Evolutionary conservation across 2,797 vertebrate species (phyloP), one percentile per base, ranked within the genome.

Genomic region (Morus bassanus): DNA sequence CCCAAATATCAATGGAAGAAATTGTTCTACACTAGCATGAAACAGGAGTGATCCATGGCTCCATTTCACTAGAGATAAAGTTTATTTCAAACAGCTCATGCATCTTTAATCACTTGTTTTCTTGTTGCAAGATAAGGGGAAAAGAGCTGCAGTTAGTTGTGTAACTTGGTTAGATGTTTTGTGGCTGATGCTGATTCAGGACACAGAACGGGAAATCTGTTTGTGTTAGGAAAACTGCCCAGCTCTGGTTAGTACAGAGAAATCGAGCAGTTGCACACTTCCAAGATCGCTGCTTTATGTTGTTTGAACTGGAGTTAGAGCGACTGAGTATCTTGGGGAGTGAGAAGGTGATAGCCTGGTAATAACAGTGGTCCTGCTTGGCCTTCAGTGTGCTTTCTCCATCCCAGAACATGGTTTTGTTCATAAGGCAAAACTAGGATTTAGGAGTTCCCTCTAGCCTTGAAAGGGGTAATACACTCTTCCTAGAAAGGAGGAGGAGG

Each of bases 191-290:
- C 80, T 90, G 83, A 73, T 78, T 69, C 35, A 68, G 67, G 69
- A 18, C 48, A 9, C 3, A 3, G 85, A 15, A 30, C 57, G 60
- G 70, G 74, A 60, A 31, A 41, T 75, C 9, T 69, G 31, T 91
- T 64, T 79, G 24, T 59, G 51, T 75, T 61, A 10, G 77, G 61
- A 65, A 73, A n/a, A 18, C 45, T 73, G 88, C 53, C 27, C 7
- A 0, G 35, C 7, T 76, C 45, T 63, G 48, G 3, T n/a, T 69
- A 16, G 10, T 8, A 1, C 27, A 46, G 59, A 68, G 61, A 24
- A 25, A 8, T 6, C 0, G 1, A 56, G 57, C 17, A 8, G 67
- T 10, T 35, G 33, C 43, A 24, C 2, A 0, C 35, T 35, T 75
- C 50, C 11, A 10, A 5, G 27, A 15, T 80, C 7, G 0, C n/a